Base-by-base conservation (phyloP, 1,140 invertebrate genomes). In the Alviniconcha marisindica region DNA sequence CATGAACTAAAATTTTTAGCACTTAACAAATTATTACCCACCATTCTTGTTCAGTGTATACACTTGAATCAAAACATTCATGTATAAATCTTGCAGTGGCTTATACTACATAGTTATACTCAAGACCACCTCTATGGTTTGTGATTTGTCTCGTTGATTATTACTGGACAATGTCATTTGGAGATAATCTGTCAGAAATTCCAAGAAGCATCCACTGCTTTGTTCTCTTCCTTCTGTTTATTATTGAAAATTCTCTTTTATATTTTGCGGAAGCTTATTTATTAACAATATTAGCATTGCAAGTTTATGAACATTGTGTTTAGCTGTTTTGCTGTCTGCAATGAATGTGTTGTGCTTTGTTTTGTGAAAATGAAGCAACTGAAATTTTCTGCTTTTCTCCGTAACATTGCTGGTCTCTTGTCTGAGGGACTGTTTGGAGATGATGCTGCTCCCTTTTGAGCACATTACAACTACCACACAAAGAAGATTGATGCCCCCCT, bases 391-490 rank as follows among this genome's bases (percentile, higher is more conserved):
- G 79, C 81, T 74, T 80, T n/a, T 85, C 77, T 86, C 85, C 73
- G 79, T 88, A 83, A 80, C 79, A 85, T 84, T 86, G 79, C 74
- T 85, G 56, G 21, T 69, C 14, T 38, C 66, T 14, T 79, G 74
- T 56, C 24, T 74, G n/a, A 73, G 82, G 81, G 80, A 84, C 85
- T 77, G 83, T 63, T 71, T 84, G 73, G 78, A 69, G 76, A 84
- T 85, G 87, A 85, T 88, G 84, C 69, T 87, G 86, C 90, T 91
- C 89, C 91, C 91, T 92, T 91, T 92, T 92, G 91, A 92, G 90
- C 89, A 86, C 85, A 82, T 81, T 88, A 85, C 84, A 83, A 83
- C 69, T 82, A 54, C 84, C 83, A 86, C 84, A 81, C 87, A 87
- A 71, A 36, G 40, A 33, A 71, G 69, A 21, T 15, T 38, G 14